Evolutionary conservation across 2,113 vertebrate genomes (phyloP), one percentile per base, ranked within the genome.

Genomic region (Poeciliopsis prolifica): DNA sequence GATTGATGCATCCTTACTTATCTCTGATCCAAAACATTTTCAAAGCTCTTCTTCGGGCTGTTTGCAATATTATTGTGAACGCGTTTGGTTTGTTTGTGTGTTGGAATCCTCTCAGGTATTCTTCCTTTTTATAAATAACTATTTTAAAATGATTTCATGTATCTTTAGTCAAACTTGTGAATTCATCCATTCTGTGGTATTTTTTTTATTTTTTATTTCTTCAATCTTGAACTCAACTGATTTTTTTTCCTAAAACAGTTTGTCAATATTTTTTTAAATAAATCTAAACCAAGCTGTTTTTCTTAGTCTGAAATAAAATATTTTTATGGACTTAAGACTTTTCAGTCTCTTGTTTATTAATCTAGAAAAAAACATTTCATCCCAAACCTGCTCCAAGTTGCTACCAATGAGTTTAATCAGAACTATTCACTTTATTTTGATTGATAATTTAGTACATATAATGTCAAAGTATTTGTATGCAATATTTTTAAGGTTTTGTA

Each of bases 61-160:
- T 86, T 81, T 87, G 71, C 72, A 79, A 72, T 80, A 65, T 70
- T 35, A 58, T 70, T 86, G 68, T 80, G 65, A 81, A 86, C 51
- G 22, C 8, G 70, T 58, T 82, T 22, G 33, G 30, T 77, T 78
- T 82, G 63, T 81, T 67, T 9, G 54, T 70, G 72, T 77, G 42
- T 75, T 48, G 24, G 31, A 65, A 68, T 14, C 28, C 75, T 68
- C 22, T 33, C 17, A 70, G 62, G 51, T 33, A 3, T 37, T 5
- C 6, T 31, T 60, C 2, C 10, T 31, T 19, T 17, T 48, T 48
- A 19, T 48, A 48, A 0, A n/a, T 24, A 10, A 11, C 3, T 66
- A 48, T 75, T 68, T 54, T 63, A 24, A 44, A 19, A 42, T 42
- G 78, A 15, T 77, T 75, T 70, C 68, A 78, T 70, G 67, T 35